Evolutionary conservation across 2,888 invertebrate species (phyloP), one percentile per base, ranked within the genome.

Genomic region (Amorpha juglandis): DNA sequence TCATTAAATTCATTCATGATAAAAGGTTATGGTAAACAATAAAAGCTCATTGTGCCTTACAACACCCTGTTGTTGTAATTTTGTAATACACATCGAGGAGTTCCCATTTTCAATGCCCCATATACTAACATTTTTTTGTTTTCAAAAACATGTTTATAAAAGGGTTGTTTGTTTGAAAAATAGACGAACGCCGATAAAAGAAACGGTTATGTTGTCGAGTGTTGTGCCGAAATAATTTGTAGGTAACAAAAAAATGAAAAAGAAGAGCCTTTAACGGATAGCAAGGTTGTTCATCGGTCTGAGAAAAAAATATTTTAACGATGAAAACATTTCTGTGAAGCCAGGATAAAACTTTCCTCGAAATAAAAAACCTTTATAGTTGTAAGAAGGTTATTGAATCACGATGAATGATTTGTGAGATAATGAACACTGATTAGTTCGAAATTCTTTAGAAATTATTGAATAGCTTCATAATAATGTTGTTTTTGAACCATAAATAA

Each of bases 201-300:
- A 74, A 74, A 75, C 71, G 70, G 68, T 71, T 73, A 70, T 71
- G 68, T 67, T 67, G 62, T 67, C 63, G 45, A 53, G 71, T 73
- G 71, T 71, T 75, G 67, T 70, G 67, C 38, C 67, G 66, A 73
- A 74, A 76, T 71, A 75, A 73, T 77, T 77, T 74, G 68, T 69
- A 68, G 67, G 62, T 66, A 66, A 62, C 68, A 69, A 74, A 74
- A 76, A 72, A 66, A 67, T 69, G 67, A 73, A 73, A 71, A 75
- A 74, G 67, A 70, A 67, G 58, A 68, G 65, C 38, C 67, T 71
- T 70, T 65, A 53, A 58, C 42, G 63, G 70, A 74, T 68, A 69
- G 67, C 19, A 62, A 45, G 63, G 65, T 65, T 66, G 70, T 65
- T 64, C 55, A 38, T 38, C 65, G 63, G 66, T 66, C 70, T 70